These are phyloP conservation scores for Oreotrochilus melanogaster DNA, from an alignment of 2,113 vertebrate genomes.

Conservation along the genomic window DNA sequence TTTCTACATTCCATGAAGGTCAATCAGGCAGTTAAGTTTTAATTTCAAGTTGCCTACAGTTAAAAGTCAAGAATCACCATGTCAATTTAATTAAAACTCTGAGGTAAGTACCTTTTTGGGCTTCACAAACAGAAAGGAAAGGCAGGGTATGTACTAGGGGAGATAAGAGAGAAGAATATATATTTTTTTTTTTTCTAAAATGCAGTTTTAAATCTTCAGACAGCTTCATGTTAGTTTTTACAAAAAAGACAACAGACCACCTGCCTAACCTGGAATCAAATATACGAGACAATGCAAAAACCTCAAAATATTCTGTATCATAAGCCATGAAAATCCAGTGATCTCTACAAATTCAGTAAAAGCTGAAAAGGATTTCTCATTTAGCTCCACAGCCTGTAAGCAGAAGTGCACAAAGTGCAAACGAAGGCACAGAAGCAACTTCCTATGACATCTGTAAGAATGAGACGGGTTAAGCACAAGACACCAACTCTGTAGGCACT, in stretches of 20 bases:
- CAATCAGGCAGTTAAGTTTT: not conserved
- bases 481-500: not conserved
- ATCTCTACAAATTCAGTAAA: not conserved
- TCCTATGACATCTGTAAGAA: fast-evolving
- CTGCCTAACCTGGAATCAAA: not conserved
- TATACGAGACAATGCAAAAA: not conserved
- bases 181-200: not conserved
- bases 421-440: not conserved
- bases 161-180: not conserved
- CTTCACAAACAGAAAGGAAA: not conserved
- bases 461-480: not conserved
- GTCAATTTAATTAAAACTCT: not conserved
- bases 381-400: not conserved
- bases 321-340: not conserved
- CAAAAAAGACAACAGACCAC: not conserved
- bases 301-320: not conserved
- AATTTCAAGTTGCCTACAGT: not conserved
- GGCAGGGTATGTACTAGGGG: fast-evolving
- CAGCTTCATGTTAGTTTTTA: not conserved
- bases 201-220: not conserved
- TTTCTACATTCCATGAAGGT: not conserved
- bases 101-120: not conserved
- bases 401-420: not conserved
- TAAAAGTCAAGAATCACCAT: not conserved
- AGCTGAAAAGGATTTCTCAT: not conserved